phyloP scores from a whole-genome alignment of 2,888 invertebrate species.

The Standfussiana lucernea region DNA sequence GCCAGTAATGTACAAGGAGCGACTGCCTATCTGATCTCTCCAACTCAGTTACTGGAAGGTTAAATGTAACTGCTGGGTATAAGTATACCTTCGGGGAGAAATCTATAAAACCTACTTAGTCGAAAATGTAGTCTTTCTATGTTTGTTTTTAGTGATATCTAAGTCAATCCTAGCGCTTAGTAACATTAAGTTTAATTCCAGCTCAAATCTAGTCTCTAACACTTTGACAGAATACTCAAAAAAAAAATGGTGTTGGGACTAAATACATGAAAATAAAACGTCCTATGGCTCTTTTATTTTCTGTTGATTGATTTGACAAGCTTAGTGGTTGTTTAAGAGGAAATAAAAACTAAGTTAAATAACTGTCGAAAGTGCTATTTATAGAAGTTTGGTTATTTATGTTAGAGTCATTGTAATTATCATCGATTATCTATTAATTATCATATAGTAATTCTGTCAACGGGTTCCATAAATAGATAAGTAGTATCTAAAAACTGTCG shows the following conservation, averaged over 20 bases:
- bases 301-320: background rate
- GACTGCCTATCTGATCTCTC: background rate
- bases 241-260: too few relatives aligned
- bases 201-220: conserved; percentile 16
- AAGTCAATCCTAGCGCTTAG: background rate
- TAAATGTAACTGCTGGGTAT: background rate
- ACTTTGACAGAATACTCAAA: background rate
- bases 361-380: background rate
- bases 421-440: background rate
- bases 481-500: background rate
- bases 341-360: background rate
- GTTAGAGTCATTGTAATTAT: background rate
- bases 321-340: too few relatives aligned
- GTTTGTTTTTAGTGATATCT: too few relatives aligned
- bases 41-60: background rate
- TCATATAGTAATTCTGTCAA: background rate
- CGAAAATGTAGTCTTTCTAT: too few relatives aligned
- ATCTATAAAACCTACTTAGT: background rate
- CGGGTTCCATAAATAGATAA: too few relatives aligned
- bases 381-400: background rate
- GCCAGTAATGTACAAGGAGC: background rate
- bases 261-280: background rate
- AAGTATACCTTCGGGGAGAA: background rate
- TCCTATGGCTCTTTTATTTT: background rate
- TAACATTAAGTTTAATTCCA: background rate